Evolutionary conservation across 2,888 invertebrate species (phyloP).

Genomic region (Dendrolimus houi): DNA sequence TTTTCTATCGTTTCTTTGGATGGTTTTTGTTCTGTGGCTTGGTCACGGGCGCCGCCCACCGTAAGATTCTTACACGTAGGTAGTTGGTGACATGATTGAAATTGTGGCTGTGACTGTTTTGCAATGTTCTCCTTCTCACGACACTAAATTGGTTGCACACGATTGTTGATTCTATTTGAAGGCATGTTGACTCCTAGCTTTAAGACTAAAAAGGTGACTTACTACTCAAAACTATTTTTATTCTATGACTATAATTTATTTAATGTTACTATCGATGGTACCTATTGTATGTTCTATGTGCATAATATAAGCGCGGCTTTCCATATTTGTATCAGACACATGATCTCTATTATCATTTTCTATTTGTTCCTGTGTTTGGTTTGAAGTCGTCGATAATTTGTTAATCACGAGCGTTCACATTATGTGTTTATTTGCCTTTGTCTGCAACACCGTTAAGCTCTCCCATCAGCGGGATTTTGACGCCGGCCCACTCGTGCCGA

Average conservation of each 20-base stretch:
- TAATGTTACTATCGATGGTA: conserved; percentile 37
- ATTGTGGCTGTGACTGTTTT: conserved; percentile 71
- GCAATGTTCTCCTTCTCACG: conserved; percentile 34
- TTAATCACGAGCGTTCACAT: conserved; percentile 49
- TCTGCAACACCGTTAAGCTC: conserved; percentile 19
- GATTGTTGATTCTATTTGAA: conserved; percentile 15
- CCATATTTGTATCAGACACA: conserved; percentile 35
- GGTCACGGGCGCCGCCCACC: conserved; percentile 28
- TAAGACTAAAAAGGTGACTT: conserved; percentile 78
- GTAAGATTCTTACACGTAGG: conserved; percentile 32
- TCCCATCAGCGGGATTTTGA: neutral
- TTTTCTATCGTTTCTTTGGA: conserved; percentile 27
- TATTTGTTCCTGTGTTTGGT: conserved; percentile 23
- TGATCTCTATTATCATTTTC: conserved; percentile 30
- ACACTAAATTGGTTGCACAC: conserved; percentile 19
- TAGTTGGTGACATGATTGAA: conserved; percentile 42
- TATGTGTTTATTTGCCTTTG: conserved; percentile 50
- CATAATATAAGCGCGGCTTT: conserved; percentile 57
- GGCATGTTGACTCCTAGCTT: conserved; percentile 12
- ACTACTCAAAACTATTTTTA: conserved; percentile 81
- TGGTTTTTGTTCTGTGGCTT: conserved; percentile 27
- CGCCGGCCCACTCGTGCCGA: neutral
- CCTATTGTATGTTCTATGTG: conserved; percentile 51
- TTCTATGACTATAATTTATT: conserved; percentile 13
- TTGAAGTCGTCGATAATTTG: conserved; percentile 26